Evolutionary conservation across 2,888 invertebrate genomes (phyloP).

Genomic region (Agonopterix subpropinquella): DNA sequence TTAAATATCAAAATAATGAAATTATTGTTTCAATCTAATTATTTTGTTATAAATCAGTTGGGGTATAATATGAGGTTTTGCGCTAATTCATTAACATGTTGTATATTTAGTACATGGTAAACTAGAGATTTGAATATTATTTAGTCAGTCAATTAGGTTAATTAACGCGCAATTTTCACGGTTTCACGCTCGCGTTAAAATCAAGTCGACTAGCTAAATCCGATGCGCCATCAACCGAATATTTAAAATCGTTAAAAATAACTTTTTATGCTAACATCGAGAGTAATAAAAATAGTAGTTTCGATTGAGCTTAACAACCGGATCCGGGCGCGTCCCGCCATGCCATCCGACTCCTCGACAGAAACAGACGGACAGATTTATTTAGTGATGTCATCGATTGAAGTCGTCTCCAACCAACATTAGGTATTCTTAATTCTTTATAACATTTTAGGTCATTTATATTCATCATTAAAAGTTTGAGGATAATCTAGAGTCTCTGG

Average conservation of each 20-base stretch:
- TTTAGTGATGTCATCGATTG: conserved; percentile 62
- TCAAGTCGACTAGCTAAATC: neutral
- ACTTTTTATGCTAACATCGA: conserved; percentile 42
- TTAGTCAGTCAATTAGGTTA: no score
- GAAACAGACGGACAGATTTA: conserved; percentile 49
- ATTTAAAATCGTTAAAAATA: conserved; percentile 35
- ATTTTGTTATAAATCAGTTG: no score
- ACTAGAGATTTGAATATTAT: no score
- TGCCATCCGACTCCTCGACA: conserved; percentile 28
- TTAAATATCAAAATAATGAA: no score
- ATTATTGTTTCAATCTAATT: no score
- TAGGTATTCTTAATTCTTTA: neutral
- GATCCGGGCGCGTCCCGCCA: conserved; percentile 59
- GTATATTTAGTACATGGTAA: no score
- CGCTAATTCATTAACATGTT: no score
- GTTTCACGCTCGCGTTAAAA: neutral
- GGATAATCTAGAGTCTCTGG: no score
- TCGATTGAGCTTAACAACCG: conserved; percentile 61
- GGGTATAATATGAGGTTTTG: no score
- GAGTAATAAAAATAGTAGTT: conserved; percentile 65
- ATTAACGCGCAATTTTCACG: no score
- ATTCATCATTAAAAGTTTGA: neutral
- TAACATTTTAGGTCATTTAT: neutral
- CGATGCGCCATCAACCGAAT: conserved; percentile 14
- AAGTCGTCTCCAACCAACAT: conserved; percentile 17